Conservation (phyloP, 2,888 invertebrate species). For the Mactromeris polynyma region DNA sequence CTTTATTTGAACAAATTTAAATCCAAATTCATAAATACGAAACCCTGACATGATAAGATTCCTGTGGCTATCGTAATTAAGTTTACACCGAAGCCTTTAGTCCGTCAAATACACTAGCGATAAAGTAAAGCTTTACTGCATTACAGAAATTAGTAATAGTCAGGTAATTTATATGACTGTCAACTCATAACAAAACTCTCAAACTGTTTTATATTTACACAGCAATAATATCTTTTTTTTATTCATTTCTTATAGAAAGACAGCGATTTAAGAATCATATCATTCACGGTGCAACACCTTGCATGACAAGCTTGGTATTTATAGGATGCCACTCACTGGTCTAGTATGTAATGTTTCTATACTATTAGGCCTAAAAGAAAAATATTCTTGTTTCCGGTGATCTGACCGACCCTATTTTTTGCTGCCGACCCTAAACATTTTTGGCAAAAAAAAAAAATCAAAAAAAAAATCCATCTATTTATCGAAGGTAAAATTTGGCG, state of each 20-base stretch:
- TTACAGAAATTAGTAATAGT: background rate
- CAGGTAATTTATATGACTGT: background rate
- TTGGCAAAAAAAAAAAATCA: too few relatives aligned
- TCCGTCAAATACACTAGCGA: background rate
- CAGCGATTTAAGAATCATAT: background rate
- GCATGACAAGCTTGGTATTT: background rate
- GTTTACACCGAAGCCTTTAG: background rate
- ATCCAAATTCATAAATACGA: background rate
- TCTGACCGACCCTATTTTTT: too few relatives aligned
- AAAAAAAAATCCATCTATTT: too few relatives aligned
- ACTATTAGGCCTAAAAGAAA: too few relatives aligned
- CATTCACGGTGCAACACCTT: conserved; percentile 3
- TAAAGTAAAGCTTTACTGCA: conserved; percentile 2
- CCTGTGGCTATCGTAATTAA: conserved; percentile 13
- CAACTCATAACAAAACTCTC: background rate
- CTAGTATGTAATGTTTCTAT: too few relatives aligned
- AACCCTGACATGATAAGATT: background rate
- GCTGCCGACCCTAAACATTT: too few relatives aligned
- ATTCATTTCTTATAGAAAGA: background rate
- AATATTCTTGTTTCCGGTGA: too few relatives aligned
- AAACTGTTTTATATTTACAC: background rate
- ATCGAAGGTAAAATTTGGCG: too few relatives aligned
- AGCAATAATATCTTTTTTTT: background rate
- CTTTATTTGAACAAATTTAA: conserved; percentile 7
- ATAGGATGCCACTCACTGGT: too few relatives aligned